phyloP scores from a whole-genome alignment of 2,888 invertebrate species.

The Rutpela maculata region DNA sequence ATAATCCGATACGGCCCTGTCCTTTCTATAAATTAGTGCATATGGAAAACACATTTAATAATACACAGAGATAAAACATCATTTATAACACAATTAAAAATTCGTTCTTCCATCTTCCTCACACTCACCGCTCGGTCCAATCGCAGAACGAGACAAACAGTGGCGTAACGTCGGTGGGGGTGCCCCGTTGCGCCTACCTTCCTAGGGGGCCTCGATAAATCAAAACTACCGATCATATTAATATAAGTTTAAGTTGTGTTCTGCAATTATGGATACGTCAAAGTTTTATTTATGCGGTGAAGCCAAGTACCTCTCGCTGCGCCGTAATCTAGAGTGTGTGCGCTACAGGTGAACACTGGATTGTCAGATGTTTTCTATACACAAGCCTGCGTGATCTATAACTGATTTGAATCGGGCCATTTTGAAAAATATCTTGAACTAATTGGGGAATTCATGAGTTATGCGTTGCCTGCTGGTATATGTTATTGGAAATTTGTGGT shows the following conservation, averaged over 20 bases:
- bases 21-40: constrained; percentile 63
- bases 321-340: constrained; percentile 54
- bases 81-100: constrained; percentile 52
- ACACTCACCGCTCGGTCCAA: background rate
- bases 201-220: constrained; percentile 69
- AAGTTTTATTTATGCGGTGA: constrained; percentile 71
- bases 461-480: constrained; percentile 56
- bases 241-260: constrained; percentile 62
- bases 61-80: constrained; percentile 48
- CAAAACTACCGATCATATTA: constrained; percentile 72
- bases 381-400: constrained; percentile 39
- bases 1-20: constrained; percentile 16
- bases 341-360: constrained; percentile 57
- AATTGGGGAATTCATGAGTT: constrained; percentile 59
- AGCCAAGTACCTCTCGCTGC: constrained; percentile 60
- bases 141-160: constrained; percentile 42
- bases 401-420: constrained; percentile 43
- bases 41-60: constrained; percentile 65
- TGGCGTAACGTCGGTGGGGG: constrained; percentile 66
- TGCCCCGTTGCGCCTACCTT: constrained; percentile 69
- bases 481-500: constrained; percentile 35
- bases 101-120: constrained; percentile 26
- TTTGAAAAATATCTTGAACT: constrained; percentile 59
- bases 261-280: constrained; percentile 73
- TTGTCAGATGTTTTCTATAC: constrained; percentile 54